Conservation (phyloP, 2,113 vertebrate species). For the Gopherus evgoodei region DNA sequence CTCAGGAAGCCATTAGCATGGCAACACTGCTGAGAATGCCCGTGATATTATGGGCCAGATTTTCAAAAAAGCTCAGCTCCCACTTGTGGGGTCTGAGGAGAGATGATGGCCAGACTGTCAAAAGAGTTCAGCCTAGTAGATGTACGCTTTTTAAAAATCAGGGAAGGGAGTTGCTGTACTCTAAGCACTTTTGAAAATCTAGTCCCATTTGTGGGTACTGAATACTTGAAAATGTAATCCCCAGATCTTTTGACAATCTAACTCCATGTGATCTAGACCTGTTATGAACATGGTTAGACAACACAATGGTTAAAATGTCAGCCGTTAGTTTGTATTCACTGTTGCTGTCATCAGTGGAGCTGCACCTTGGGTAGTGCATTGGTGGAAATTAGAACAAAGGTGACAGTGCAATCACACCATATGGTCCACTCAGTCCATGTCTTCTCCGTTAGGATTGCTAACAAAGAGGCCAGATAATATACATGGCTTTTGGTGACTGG, state of each 20-base stretch:
- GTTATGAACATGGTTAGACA: not conserved
- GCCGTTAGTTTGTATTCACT: accelerated
- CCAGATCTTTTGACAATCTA: not conserved
- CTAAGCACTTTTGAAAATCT: not conserved
- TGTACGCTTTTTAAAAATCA: not conserved
- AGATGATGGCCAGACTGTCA: not conserved
- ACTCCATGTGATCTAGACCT: not conserved
- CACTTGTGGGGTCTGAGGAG: not conserved
- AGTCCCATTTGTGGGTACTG: not conserved
- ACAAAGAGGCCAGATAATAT: not conserved
- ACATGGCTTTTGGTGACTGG: not conserved
- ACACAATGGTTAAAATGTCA: not conserved
- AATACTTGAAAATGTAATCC: not conserved
- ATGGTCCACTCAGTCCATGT: not conserved
- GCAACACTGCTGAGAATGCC: not conserved
- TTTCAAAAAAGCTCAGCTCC: not conserved
- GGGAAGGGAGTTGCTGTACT: not conserved
- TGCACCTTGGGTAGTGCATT: accelerated
- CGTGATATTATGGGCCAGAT: not conserved
- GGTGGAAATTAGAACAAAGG: not conserved
- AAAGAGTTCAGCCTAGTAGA: not conserved
- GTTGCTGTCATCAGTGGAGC: not conserved
- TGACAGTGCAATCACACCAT: not conserved
- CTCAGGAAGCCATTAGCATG: not conserved
- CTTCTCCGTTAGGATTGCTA: not conserved